Evolutionary conservation across 2,113 vertebrate genomes (phyloP), one percentile per base, ranked within the genome.

Genomic region (Amblyornis subalaris): DNA sequence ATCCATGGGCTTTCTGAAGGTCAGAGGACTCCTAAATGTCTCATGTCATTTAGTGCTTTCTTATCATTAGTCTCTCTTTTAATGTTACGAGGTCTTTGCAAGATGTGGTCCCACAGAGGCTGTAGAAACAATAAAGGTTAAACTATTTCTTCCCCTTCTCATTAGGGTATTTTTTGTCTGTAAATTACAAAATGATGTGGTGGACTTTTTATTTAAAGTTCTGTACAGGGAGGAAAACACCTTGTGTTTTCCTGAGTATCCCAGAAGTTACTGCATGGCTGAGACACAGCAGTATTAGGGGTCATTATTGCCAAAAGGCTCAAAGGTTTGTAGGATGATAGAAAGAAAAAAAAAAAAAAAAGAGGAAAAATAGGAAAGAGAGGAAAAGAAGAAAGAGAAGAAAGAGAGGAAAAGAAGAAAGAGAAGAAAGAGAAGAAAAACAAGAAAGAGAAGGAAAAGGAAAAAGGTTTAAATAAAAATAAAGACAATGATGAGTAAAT

Each of bases 51-150:
- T 66, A 58, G 29, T 78, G 25, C 17, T 89, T 48, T 86, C 18
- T 65, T 71, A 24, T n/a, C 35, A 72, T 50, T 66, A 82, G 9
- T 33, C 24, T 82, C 29, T 22, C n/a, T n/a, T 73, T 42, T 36
- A 66, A 20, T 11, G 9, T 33, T 81, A 33, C 0, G 0, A 57
- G 7, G 4, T 33, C 33, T 62, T 87, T 79, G 38, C 33, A 64
- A 90, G 82, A 85, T 33, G 28, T 29, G 51, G 12, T 48, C 67
- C 47, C 15, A 20, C 33, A 28, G 21, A 75, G 29, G 17, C 20
- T 85, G 20, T 38, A 47, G 23, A 58, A 95, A 62, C 2, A 47
- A 50, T 45, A 61, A 58, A 48, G 2, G 4, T 67, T 72, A 38
- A 36, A 28, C 19, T 29, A 45, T 64, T 67, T 57, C 61, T 64